Percentiles rank a stretch among this genome's conserved stretches.
These are phyloP conservation scores for Takifugu bimaculatus DNA, from an alignment of 2,113 vertebrate species.

Conservation along the genomic window DNA sequence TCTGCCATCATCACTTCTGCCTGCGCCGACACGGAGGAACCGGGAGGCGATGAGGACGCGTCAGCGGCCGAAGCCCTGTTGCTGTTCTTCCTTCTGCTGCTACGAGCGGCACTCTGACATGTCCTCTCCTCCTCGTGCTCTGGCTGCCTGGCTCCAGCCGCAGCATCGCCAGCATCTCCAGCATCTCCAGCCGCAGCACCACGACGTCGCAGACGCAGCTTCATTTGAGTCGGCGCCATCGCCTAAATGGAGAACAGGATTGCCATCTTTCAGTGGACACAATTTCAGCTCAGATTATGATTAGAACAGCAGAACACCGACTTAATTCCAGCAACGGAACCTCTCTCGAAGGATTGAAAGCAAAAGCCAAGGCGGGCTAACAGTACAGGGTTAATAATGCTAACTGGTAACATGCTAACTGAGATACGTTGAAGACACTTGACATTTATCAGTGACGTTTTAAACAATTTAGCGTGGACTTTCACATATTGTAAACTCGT, in stretches of 20 bases:
- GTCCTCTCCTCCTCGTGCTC: slow-evolving; percentile 14
- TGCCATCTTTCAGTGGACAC: too few relatives aligned
- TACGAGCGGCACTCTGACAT: not conserved
- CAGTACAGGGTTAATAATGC: too few relatives aligned
- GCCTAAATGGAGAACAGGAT: slow-evolving; percentile 59
- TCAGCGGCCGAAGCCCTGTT: not conserved
- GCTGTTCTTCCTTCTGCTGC: slow-evolving; percentile 32
- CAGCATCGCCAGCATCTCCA: not conserved
- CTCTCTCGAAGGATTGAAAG: too few relatives aligned
- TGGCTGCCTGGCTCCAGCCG: not conserved
- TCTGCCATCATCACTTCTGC: slow-evolving; percentile 39
- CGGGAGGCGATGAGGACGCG: not conserved
- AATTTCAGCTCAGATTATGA: too few relatives aligned
- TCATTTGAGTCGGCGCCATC: slow-evolving; percentile 78
- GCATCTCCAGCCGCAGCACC: slow-evolving; percentile 3
- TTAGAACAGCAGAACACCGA: too few relatives aligned
- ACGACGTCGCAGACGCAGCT: slow-evolving; percentile 69
- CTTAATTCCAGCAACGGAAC: too few relatives aligned
- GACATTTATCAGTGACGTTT: too few relatives aligned
- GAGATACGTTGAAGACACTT: too few relatives aligned
- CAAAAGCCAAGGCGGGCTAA: too few relatives aligned
- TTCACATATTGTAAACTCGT: too few relatives aligned
- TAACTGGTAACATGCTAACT: too few relatives aligned
- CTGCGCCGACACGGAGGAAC: not conserved
- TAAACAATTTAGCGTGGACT: too few relatives aligned